Conservation (phyloP, 2,797 vertebrate species). For the Chanos chanos region DNA sequence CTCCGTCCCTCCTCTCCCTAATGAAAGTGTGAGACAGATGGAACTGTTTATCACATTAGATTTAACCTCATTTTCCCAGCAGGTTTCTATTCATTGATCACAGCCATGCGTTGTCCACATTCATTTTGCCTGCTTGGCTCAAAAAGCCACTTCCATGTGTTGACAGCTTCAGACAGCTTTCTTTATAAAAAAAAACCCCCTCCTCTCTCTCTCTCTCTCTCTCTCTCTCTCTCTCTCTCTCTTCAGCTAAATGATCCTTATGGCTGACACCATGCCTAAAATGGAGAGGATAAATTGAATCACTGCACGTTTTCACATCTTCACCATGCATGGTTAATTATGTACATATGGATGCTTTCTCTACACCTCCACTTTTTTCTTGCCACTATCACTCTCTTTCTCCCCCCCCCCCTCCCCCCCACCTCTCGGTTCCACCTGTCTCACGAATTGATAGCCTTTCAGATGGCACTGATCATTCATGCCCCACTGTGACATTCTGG, state of each 20-base stretch:
- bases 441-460: constrained; percentile 33
- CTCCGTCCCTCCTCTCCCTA: constrained; percentile 10
- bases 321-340: constrained; percentile 36
- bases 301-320: constrained; percentile 33
- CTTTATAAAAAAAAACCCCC: constrained; percentile 23
- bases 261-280: constrained; percentile 28
- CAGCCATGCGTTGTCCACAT: constrained; percentile 43
- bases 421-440: constrained; percentile 24
- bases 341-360: constrained; percentile 36
- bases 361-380: constrained; percentile 17
- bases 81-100: constrained; percentile 51
- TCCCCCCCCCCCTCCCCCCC: not conserved
- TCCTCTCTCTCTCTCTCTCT: not conserved
- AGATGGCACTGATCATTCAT: constrained; percentile 38
- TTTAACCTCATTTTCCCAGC: constrained; percentile 51
- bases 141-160: constrained; percentile 25
- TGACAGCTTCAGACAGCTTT: constrained; percentile 29
- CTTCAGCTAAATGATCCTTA: constrained; percentile 24
- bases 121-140: constrained; percentile 36
- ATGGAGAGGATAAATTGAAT: constrained; percentile 44
- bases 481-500: constrained; percentile 35
- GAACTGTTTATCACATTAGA: constrained; percentile 61
- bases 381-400: constrained; percentile 13
- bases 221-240: not conserved
- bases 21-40: constrained; percentile 48